Base-by-base conservation (phyloP, 1,140 invertebrate genomes). In the Trinorchestia longiramus region DNA sequence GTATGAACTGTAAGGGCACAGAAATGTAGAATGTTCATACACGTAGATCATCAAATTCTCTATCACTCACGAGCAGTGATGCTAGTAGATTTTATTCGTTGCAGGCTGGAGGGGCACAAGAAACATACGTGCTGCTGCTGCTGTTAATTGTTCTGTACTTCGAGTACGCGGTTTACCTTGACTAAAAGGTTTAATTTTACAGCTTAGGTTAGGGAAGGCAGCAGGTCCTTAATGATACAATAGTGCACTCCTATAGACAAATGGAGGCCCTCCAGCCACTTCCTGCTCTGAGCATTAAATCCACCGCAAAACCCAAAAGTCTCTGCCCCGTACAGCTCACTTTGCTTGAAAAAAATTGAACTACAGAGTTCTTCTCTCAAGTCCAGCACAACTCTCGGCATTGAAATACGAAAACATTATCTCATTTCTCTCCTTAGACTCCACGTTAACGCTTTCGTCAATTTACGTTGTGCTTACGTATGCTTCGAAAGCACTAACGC, bases 101-200 rank as follows among this genome's bases (percentile, higher is more conserved):
- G 62, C 62, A 77, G 15, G 62, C 62, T 36, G 15, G 62, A 77
- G 62, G 15, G 62, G 62, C 11, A 11, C 11, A 77, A 36, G 28
- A 77, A 77, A 77, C 36, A 23, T 3, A 28, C 15, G 62, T 28
- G 62, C 62, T 23, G 62, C 62, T 28, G 62, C 62, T 23, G 62
- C 62, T 53, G 47, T 53, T 53, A 53, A 53, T 53, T 53, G 47
- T 53, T 6, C 47, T 53, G 47, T 53, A 77, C 62, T 77, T 77
- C 62, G 62, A 77, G 62, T 23, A 28, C 62, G 43, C n/a, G 92
- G 92, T 94, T 40, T 94, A 94, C 92, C 92, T 94, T 94, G 92
- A 94, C 92, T 94, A 94, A 94, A 94, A 43, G 92, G 92, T 45
- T 94, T 94, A 94, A 94, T 94, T 94, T 94, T 94, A 94, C 36